Evolutionary conservation across 2,797 vertebrate genomes (phyloP).

Genomic region (Somateria mollissima): DNA sequence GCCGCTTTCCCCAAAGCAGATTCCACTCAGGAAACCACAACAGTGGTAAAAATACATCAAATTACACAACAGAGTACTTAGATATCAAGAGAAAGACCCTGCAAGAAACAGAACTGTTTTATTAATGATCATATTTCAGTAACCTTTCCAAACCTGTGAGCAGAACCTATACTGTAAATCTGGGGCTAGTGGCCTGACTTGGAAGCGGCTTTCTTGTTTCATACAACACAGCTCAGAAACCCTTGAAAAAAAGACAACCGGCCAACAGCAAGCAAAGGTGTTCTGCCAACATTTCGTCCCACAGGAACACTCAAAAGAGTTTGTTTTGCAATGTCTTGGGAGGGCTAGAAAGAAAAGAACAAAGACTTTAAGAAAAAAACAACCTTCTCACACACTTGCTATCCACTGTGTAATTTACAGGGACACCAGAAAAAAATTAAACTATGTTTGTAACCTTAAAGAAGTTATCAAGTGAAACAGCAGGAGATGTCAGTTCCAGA

Average conservation of each 20-base stretch:
- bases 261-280: neutral
- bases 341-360: neutral
- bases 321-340: conserved; percentile 1
- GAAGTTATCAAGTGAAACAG: neutral
- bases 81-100: neutral
- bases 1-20: neutral
- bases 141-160: neutral
- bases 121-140: neutral
- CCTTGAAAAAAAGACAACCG: neutral
- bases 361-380: neutral
- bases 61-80: neutral
- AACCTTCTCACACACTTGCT: neutral
- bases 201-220: neutral
- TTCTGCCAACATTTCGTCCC: neutral
- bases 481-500: neutral
- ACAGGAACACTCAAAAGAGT: neutral
- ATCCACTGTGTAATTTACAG: neutral
- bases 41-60: neutral
- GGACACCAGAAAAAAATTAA: neutral
- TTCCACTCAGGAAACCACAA: neutral
- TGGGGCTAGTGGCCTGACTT: neutral
- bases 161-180: neutral
- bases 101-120: neutral
- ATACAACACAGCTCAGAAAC: neutral
- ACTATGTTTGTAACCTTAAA: neutral